These are phyloP conservation scores for Linnaemya tessellans DNA, from an alignment of 2,888 invertebrate species.

Conservation along the genomic window DNA sequence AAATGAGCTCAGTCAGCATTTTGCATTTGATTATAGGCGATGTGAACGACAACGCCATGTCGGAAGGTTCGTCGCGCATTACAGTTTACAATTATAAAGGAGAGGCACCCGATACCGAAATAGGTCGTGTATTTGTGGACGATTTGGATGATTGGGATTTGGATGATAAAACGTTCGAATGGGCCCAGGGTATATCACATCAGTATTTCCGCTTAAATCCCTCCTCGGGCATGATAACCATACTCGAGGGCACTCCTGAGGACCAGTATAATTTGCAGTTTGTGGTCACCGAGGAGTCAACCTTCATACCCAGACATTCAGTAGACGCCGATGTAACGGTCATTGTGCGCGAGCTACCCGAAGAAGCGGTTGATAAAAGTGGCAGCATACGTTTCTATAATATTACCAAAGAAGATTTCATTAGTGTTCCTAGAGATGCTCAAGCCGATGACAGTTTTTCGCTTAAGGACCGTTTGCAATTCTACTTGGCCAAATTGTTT, in stretches of 20 bases:
- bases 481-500: conserved; percentile 87
- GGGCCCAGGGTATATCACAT: conserved; percentile 85
- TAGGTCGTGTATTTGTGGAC: conserved; percentile 94
- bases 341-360: conserved; percentile 92
- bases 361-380: conserved; percentile 95
- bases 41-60: conserved; percentile 95
- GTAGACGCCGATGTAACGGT: conserved; percentile 94
- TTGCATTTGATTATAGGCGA: conserved; percentile 96
- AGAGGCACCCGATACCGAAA: conserved; percentile 90
- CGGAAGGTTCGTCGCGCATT: conserved; percentile 93
- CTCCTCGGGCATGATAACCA: conserved; percentile 93
- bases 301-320: conserved; percentile 86
- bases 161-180: conserved; percentile 93
- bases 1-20: conserved; percentile 90
- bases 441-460: conserved; percentile 79
- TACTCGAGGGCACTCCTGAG: conserved; percentile 90
- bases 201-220: conserved; percentile 89
- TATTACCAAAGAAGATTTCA: conserved; percentile 93
- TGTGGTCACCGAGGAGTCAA: conserved; percentile 87
- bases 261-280: conserved; percentile 91
- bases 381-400: conserved; percentile 94
- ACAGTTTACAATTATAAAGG: conserved; percentile 98
- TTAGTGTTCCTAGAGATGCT: conserved; percentile 84
- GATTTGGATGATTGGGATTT: conserved; percentile 99
- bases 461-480: conserved; percentile 83